Conservation (phyloP, 2,888 invertebrate species). For the Ditylenchus weischeri region DNA sequence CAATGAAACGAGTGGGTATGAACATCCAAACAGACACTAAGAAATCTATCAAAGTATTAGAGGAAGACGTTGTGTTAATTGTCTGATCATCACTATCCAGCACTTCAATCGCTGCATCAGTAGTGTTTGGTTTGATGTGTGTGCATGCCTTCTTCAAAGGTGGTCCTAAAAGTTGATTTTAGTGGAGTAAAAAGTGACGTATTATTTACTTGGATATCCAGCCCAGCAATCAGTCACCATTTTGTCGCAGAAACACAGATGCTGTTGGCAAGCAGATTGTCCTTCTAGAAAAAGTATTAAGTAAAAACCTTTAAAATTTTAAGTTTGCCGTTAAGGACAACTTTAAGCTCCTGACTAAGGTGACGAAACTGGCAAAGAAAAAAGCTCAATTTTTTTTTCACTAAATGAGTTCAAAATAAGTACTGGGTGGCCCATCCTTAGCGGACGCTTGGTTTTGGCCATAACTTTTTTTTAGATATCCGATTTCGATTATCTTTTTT, state of each 20-base stretch:
- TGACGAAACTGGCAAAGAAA: too few relatives aligned
- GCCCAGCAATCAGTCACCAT: slow-evolving; percentile 49
- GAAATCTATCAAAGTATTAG: not conserved
- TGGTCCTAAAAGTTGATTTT: slow-evolving; percentile 24
- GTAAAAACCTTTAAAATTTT: too few relatives aligned
- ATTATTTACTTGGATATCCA: slow-evolving; percentile 32
- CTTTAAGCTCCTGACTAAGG: too few relatives aligned
- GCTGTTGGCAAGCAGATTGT: slow-evolving; percentile 37
- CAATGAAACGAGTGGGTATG: not conserved
- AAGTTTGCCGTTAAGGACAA: too few relatives aligned
- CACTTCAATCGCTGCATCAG: not conserved
- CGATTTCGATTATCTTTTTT: too few relatives aligned
- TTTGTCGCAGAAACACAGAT: slow-evolving; percentile 47
- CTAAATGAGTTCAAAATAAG: too few relatives aligned
- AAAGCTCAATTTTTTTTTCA: too few relatives aligned
- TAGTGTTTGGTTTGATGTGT: slow-evolving; percentile 7
- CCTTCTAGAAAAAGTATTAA: slow-evolving; percentile 11
- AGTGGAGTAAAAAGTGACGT: too few relatives aligned
- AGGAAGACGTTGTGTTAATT: not conserved
- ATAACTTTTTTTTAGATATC: too few relatives aligned
- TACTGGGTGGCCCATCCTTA: too few relatives aligned
- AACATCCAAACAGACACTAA: slow-evolving; percentile 8
- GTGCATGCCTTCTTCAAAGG: slow-evolving; percentile 29
- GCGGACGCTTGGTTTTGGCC: too few relatives aligned
- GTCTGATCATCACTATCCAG: not conserved